These are phyloP conservation scores for Spheniscus mendiculus DNA, from an alignment of 2,113 vertebrate genomes.

Conservation along the genomic window DNA sequence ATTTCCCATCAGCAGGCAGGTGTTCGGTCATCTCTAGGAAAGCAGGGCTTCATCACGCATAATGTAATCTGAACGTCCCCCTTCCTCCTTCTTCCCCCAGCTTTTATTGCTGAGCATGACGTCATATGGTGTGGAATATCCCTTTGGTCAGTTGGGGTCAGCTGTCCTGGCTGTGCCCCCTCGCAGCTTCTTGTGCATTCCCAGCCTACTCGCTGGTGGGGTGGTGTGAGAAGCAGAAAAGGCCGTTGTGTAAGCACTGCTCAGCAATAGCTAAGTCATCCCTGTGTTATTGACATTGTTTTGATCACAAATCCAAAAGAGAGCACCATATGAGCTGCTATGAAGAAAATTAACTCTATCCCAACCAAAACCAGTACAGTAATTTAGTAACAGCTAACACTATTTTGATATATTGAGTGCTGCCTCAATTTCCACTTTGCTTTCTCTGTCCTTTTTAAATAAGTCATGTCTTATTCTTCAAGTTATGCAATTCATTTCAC, in stretches of 20 bases:
- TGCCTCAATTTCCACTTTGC: background rate
- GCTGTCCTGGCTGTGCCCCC: background rate
- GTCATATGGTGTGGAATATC: rapidly evolving
- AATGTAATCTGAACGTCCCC: rapidly evolving
- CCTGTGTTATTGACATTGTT: background rate
- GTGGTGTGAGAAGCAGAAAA: background rate
- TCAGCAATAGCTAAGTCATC: background rate
- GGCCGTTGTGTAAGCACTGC: background rate
- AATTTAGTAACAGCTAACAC: background rate
- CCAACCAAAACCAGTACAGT: background rate
- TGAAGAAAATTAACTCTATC: background rate
- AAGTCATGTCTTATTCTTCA: background rate
- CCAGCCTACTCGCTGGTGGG: background rate
- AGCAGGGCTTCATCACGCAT: rapidly evolving
- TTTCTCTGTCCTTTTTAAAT: background rate
- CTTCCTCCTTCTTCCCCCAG: background rate
- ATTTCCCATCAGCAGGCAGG: background rate
- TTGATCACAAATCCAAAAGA: background rate
- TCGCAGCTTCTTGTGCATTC: background rate
- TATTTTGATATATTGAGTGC: background rate
- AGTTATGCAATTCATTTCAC: background rate
- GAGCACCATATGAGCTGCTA: background rate
- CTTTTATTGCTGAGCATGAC: background rate
- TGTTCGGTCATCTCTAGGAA: background rate
- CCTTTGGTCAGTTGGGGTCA: background rate